Evolutionary conservation across 1,140 invertebrate species (phyloP).

Genomic region (Drosophila biarmipes): DNA sequence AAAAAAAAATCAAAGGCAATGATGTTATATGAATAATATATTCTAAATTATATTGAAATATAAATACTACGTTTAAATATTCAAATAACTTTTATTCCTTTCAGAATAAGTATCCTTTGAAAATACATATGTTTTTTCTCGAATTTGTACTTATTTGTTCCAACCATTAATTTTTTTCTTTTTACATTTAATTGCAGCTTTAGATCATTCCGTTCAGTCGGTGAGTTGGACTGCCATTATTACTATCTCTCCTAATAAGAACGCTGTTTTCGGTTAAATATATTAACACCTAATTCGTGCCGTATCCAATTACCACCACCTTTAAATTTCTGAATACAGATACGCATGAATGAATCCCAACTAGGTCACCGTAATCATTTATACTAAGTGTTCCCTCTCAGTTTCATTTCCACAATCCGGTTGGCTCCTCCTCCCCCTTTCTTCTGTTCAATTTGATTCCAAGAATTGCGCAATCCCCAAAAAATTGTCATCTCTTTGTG

Average conservation of each 20-base stretch:
- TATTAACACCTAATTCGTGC: background rate
- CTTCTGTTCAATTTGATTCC: constrained; percentile 10
- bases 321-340: background rate
- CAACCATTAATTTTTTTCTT: background rate
- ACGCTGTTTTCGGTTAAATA: background rate
- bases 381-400: constrained; percentile 2
- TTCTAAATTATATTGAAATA: no score
- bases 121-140: background rate
- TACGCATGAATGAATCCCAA: background rate
- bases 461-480: constrained; percentile 27
- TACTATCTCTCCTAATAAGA: background rate
- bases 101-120: background rate
- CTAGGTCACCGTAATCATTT: constrained; percentile 10
- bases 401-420: constrained; percentile 16
- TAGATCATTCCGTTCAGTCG: background rate
- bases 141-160: constrained; percentile 5
- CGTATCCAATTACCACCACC: background rate
- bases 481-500: constrained; percentile 29
- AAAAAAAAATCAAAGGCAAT: background rate
- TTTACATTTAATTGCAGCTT: background rate
- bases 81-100: no score
- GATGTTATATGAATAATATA: background rate
- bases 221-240: no score
- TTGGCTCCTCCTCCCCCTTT: background rate
- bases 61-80: no score